These are phyloP conservation scores for Saimiri boliviensis DNA, from an alignment of 2,113 vertebrate genomes.

Conservation along the genomic window DNA sequence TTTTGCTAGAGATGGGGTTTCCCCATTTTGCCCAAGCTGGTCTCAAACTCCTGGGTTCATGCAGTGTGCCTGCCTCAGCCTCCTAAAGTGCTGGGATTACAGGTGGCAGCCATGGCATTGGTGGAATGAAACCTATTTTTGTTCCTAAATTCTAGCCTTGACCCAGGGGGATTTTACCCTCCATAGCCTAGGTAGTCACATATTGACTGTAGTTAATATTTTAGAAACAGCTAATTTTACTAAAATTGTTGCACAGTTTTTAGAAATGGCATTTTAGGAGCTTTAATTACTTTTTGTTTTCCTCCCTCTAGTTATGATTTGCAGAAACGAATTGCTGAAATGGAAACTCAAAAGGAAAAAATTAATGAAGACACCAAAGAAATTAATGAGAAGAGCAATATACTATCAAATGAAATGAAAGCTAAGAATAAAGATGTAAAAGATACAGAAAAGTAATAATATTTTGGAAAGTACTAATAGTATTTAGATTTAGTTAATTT, in stretches of 20 bases:
- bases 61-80: too few relatives aligned
- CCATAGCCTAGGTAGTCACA: neutral
- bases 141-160: slow-evolving; percentile 20
- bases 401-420: slow-evolving; percentile 90
- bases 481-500: slow-evolving; percentile 32
- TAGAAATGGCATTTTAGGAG: slow-evolving; percentile 4
- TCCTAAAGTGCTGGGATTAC: too few relatives aligned
- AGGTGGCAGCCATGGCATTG: too few relatives aligned
- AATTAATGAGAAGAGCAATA: slow-evolving; percentile 89
- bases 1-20: too few relatives aligned
- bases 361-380: slow-evolving; percentile 92
- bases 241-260: slow-evolving; percentile 19
- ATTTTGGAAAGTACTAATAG: slow-evolving; percentile 49
- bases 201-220: neutral
- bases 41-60: too few relatives aligned
- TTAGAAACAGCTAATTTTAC: slow-evolving; percentile 36
- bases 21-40: too few relatives aligned
- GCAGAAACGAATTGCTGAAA: slow-evolving; percentile 87
- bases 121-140: neutral
- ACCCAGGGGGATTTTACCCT: neutral
- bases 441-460: slow-evolving; percentile 92
- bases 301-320: slow-evolving; percentile 88
- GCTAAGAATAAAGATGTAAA: slow-evolving; percentile 91
- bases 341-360: slow-evolving; percentile 91
- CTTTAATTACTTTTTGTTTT: neutral